Percentiles rank a stretch among this genome's conserved stretches.
These are phyloP conservation scores for Hylomyscus alleni DNA, from an alignment of 2,797 vertebrate genomes.

Conservation along the genomic window DNA sequence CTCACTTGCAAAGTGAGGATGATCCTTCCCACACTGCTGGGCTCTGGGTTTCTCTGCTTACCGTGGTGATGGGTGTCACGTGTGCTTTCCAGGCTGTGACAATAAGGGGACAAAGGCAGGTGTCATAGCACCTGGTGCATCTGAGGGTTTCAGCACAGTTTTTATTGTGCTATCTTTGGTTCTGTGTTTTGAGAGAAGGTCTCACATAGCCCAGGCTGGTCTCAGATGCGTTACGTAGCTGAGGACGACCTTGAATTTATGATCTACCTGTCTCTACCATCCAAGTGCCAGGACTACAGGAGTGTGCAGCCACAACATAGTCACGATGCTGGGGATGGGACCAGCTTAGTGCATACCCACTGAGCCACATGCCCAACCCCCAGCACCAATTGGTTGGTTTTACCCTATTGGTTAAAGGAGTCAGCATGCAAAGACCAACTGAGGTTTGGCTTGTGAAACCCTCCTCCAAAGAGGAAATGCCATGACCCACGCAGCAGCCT, in stretches of 20 bases:
- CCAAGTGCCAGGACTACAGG: background rate
- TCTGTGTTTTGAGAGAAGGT: background rate
- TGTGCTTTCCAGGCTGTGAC: background rate
- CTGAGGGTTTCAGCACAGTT: background rate
- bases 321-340: background rate
- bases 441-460: accelerated
- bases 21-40: background rate
- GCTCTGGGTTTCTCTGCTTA: background rate
- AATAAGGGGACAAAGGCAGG: background rate
- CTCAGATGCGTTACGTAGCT: background rate
- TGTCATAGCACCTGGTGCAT: background rate
- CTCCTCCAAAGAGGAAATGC: background rate
- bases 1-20: background rate
- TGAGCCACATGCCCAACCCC: background rate
- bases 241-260: background rate
- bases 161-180: background rate
- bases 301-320: background rate
- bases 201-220: background rate
- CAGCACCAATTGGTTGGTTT: background rate
- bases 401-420: background rate
- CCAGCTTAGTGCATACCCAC: background rate
- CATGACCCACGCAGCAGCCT: accelerated
- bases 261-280: background rate
- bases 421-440: background rate
- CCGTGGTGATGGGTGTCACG: too few species aligned